A percentile compares a stretch with the other conserved stretches of the same genome.
Conservation (phyloP, 2,113 vertebrate species). For the Galbula dea region DNA sequence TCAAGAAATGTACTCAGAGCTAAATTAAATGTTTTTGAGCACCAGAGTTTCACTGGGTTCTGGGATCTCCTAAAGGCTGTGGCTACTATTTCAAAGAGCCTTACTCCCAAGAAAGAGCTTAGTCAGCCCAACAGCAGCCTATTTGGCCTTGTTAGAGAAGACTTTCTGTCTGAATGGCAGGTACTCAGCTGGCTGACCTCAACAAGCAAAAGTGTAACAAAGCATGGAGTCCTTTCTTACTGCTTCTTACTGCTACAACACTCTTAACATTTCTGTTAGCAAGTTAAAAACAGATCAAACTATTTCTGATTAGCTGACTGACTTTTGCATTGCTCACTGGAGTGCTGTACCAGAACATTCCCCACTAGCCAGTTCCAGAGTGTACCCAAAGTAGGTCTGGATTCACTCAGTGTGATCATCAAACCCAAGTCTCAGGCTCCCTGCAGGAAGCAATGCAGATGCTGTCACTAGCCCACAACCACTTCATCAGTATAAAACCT, state of each 20-base stretch:
- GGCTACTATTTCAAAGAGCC: background rate
- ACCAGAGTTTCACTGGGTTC: fast-evolving
- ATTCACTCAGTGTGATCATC: background rate
- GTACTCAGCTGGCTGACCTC: background rate
- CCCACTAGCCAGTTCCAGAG: background rate
- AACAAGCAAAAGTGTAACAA: background rate
- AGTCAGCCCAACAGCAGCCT: background rate
- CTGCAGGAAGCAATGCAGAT: background rate
- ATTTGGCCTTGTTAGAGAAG: background rate
- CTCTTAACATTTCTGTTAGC: too few species aligned
- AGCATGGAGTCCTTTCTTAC: background rate
- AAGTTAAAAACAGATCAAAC: too few species aligned
- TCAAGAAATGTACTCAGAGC: background rate
- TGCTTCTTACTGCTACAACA: background rate
- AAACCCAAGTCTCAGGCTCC: background rate
- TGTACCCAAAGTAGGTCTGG: background rate
- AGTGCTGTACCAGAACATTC: background rate
- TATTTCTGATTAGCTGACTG: background rate
- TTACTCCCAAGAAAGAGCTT: background rate
- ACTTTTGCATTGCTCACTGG: background rate
- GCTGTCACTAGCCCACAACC: background rate
- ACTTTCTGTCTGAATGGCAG: background rate
- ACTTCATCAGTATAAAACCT: background rate
- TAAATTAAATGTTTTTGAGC: background rate
- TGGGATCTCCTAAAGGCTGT: background rate